Base-by-base conservation (phyloP, 2,888 invertebrate genomes). In the Aphelenchoides bicaudatus region DNA sequence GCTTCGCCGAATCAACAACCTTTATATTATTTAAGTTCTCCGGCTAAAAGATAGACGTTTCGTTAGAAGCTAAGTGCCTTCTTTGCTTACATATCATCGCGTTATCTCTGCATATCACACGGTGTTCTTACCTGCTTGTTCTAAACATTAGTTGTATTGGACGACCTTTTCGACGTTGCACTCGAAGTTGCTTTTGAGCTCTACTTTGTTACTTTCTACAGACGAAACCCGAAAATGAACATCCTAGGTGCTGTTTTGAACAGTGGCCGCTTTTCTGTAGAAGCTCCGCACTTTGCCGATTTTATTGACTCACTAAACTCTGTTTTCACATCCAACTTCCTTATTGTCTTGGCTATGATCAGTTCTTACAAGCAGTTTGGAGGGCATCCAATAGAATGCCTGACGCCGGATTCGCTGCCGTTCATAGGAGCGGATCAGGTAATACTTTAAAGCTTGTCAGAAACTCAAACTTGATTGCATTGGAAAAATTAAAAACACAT, bases 301-400 rank as follows among this genome's bases (percentile, higher is more conserved):
- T 46, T 52, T 29, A 39, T 47, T 16, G 62, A 63, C 47, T 23
- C 38, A 27, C 23, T 47, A 31, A 57, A 57, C 50, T 31, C 46
- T n/a, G 13, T 58, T 8, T 47, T 74, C 54, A 74, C 74, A 2
- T 65, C 66, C 6, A 74, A 74, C 51, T 47, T 71, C 6, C 54
- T 74, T 29, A 62, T 74, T 29, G 73, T 71, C 1, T 56, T 71
- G 3, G 73, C 74, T 0, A 61, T 74, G 8, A 59, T 74, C 1
- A 62, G 69, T 4, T 72, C 72, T 0, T 74, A 68, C 63, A 73
- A 71, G 25, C 74, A 74, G 34, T 74, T 74, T 39, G 71, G 71
- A 13, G 73, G 73, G n/a, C 66, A 66, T 6, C 72, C 73, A 3
- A 74, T 74, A 10, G 74, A 74, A 39, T 74, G 74, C 52, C 68